phyloP scores from a whole-genome alignment of 2,888 invertebrate species.

The Diaperis boleti region DNA sequence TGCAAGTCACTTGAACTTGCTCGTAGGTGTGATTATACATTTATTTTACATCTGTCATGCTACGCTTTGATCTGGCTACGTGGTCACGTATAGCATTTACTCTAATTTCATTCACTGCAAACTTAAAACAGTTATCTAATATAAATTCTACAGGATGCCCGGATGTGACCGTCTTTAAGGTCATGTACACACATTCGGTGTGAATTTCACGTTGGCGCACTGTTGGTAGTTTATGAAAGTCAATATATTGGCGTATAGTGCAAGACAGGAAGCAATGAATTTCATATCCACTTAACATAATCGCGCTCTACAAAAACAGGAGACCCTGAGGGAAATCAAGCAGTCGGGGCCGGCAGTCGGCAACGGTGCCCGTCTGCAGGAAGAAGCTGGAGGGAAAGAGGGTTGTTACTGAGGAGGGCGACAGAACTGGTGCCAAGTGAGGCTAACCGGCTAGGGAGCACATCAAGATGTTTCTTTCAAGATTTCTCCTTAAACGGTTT shows the following conservation, averaged over 20 bases:
- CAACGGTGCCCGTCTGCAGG: constrained; percentile 39
- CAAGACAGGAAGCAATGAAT: constrained; percentile 59
- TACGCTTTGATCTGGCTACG: constrained; percentile 4
- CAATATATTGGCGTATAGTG: constrained; percentile 41
- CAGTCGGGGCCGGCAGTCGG: constrained; percentile 51
- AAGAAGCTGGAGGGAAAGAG: constrained; percentile 39
- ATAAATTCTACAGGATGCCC: not conserved
- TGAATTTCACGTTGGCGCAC: constrained; percentile 1
- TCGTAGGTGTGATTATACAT: constrained; percentile 44
- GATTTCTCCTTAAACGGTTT: constrained; percentile 52
- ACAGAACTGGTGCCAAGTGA: constrained; percentile 60
- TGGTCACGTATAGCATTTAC: constrained; percentile 7
- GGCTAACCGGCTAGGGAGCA: constrained; percentile 56
- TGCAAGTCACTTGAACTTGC: constrained; percentile 46
- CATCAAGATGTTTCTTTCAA: constrained; percentile 58
- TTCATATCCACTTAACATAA: constrained; percentile 66
- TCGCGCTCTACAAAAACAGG: constrained; percentile 62
- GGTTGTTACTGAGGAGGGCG: constrained; percentile 45
- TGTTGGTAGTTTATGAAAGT: constrained; percentile 43
- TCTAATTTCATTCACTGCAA: constrained; percentile 2
- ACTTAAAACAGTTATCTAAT: constrained; percentile 1
- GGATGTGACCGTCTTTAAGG: too few species aligned
- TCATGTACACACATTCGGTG: not conserved
- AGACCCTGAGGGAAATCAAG: constrained; percentile 66
- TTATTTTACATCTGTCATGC: constrained; percentile 30